These are phyloP conservation scores for Aphis gossypii DNA, from an alignment of 1,140 invertebrate genomes.

Conservation along the genomic window DNA sequence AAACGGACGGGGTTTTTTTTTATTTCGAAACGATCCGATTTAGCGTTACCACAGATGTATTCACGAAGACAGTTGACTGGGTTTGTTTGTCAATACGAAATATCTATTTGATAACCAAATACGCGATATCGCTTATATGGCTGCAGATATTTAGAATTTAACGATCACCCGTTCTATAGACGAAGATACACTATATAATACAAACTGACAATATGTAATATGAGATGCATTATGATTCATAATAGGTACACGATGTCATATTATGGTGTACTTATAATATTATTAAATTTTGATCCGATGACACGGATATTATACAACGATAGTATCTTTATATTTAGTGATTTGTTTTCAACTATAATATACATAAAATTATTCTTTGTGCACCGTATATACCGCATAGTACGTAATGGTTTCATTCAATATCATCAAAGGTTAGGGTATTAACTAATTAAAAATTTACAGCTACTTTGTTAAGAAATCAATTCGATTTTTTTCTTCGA, in stretches of 20 bases:
- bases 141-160: too few relatives aligned
- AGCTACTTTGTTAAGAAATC: background rate
- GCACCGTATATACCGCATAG: too few relatives aligned
- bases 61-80: background rate
- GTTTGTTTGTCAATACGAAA: background rate
- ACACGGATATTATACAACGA: background rate
- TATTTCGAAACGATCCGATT: background rate
- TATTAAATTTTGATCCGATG: background rate
- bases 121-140: background rate
- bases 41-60: background rate
- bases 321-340: background rate
- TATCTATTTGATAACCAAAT: background rate
- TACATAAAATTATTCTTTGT: background rate
- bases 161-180: too few relatives aligned
- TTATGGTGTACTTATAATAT: background rate
- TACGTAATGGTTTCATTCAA: background rate
- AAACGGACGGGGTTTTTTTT: background rate
- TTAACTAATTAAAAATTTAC: background rate
- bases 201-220: too few relatives aligned
- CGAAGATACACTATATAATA: too few relatives aligned
- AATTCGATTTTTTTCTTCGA: background rate
- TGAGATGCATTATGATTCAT: too few relatives aligned
- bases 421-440: too few relatives aligned
- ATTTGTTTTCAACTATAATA: background rate
- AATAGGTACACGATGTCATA: too few relatives aligned